phyloP scores from a whole-genome alignment of 2,888 invertebrate genomes.

The Harpalus rufipes region DNA sequence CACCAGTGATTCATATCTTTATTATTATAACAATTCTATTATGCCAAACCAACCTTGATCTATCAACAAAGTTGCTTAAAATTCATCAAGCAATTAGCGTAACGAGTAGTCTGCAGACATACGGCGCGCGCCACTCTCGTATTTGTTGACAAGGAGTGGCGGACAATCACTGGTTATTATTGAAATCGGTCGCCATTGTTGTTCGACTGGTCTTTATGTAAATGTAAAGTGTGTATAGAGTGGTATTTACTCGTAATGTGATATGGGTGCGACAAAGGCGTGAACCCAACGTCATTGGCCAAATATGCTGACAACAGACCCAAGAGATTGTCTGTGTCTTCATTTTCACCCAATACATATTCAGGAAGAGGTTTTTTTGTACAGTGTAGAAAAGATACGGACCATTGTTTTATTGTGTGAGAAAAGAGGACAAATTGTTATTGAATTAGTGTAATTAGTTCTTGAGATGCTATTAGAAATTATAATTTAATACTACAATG shows the following conservation, averaged over 20 bases:
- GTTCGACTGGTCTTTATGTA: constrained; percentile 59
- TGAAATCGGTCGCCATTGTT: constrained; percentile 56
- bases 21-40: too few species aligned
- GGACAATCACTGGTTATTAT: constrained; percentile 60
- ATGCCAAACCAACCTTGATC: too few species aligned
- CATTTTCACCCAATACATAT: constrained; percentile 1
- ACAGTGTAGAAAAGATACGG: background rate
- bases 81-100: constrained; percentile 6
- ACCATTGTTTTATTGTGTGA: background rate
- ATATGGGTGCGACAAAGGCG: constrained; percentile 54
- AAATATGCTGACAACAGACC: constrained; percentile 36
- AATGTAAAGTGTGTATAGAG: constrained; percentile 17
- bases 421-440: background rate
- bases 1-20: too few species aligned
- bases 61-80: background rate
- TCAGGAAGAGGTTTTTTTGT: background rate
- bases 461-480: too few species aligned
- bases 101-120: background rate
- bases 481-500: too few species aligned
- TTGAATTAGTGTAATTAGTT: too few species aligned
- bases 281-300: constrained; percentile 37
- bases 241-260: constrained; percentile 55
- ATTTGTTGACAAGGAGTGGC: constrained; percentile 58
- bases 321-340: constrained; percentile 12
- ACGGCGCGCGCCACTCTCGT: background rate